These are phyloP conservation scores for Apostichopus californicus DNA, from an alignment of 35 echinoderm and acorn worm genomes.

Conservation along the genomic window DNA sequence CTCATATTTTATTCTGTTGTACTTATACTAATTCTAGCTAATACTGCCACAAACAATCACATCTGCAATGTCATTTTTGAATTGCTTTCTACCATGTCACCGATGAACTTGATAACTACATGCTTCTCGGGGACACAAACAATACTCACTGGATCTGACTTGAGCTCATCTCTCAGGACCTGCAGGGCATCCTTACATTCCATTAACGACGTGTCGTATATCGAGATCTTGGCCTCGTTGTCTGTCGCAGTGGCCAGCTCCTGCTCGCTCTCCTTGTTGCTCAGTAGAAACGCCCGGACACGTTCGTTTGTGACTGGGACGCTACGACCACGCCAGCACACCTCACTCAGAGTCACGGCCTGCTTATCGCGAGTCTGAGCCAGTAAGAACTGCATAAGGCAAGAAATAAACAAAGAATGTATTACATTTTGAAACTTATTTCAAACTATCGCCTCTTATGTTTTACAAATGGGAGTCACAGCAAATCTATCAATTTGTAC, in stretches of 20 bases:
- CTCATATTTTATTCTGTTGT: no score
- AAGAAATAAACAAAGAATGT: not conserved
- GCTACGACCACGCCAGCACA: slow-evolving; percentile 91
- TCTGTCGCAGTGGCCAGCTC: slow-evolving; percentile 71
- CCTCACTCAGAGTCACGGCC: slow-evolving; percentile 92
- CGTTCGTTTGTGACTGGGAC: slow-evolving; percentile 88
- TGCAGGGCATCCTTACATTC: slow-evolving; percentile 95
- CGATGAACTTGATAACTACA: no score
- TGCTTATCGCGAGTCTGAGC: slow-evolving; percentile 95
- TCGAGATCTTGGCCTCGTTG: slow-evolving; percentile 82
- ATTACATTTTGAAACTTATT: no score
- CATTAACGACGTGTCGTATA: slow-evolving; percentile 96
- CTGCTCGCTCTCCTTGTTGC: slow-evolving; percentile 88
- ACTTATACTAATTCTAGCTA: no score
- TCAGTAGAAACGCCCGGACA: slow-evolving; percentile 81
- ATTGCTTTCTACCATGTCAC: no score
- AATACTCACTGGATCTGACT: slow-evolving; percentile 85
- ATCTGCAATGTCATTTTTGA: no score
- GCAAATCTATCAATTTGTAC: no score
- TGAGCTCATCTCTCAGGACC: slow-evolving; percentile 89
- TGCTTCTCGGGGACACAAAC: not conserved
- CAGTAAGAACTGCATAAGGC: slow-evolving; percentile 68
- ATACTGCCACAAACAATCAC: no score
- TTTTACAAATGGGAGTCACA: no score
- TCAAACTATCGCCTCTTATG: no score